These are phyloP conservation scores for Poecile atricapillus DNA, from an alignment of 2,113 vertebrate species.

Conservation along the genomic window DNA sequence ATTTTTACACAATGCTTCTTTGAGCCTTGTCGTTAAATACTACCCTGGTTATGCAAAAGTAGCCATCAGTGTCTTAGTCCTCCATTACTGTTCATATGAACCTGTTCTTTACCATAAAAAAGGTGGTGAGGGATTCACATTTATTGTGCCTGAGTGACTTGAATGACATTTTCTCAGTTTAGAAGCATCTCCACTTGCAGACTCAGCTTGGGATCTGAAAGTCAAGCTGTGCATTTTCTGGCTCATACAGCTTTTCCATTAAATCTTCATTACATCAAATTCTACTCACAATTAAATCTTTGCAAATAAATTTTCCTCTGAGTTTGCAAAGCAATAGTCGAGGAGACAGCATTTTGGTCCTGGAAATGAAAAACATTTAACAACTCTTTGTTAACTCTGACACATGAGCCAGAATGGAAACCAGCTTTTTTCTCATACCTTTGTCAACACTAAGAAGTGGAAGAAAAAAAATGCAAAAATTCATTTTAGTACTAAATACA, in stretches of 20 bases:
- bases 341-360: neutral
- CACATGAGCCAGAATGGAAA: neutral
- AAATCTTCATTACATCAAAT: slow-evolving; percentile 42
- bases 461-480: neutral
- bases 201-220: slow-evolving; percentile 50
- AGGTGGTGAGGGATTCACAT: neutral
- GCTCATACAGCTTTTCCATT: slow-evolving; percentile 32
- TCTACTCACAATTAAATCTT: slow-evolving; percentile 40
- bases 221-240: slow-evolving; percentile 47
- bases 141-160: slow-evolving; percentile 38
- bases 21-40: neutral
- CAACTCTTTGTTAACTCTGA: neutral
- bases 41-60: neutral
- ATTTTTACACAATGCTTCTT: neutral
- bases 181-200: slow-evolving; percentile 34
- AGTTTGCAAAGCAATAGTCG: neutral
- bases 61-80: neutral
- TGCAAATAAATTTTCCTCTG: slow-evolving; percentile 20
- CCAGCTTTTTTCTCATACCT: neutral
- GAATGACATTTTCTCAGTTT: slow-evolving; percentile 40
- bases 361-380: neutral
- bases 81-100: neutral
- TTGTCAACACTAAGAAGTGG: neutral
- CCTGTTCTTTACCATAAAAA: neutral
- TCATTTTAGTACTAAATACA: neutral